Base-by-base conservation (phyloP, 2,888 invertebrate species). In the Cyrtodaria siliqua region DNA sequence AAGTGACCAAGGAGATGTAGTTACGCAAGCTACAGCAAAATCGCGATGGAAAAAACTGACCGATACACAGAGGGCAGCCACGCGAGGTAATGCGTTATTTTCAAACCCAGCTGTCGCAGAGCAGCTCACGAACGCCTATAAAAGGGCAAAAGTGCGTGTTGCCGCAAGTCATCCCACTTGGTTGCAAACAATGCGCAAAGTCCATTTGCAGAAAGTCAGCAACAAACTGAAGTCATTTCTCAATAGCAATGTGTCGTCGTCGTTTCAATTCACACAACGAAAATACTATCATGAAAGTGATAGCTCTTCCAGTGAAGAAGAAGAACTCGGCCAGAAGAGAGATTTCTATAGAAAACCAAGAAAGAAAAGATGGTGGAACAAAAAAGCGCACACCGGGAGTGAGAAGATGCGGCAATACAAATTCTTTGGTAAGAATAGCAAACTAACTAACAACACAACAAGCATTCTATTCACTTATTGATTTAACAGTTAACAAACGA, bases 381-480 rank as follows among this genome's bases (percentile, higher is more conserved):
- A 56, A 27, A 66, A 57, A 29, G 44, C 78, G 6, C 50, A 49
- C 53, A 53, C 61, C 0, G 69, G 74, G 12, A 50, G 42, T 18
- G 77, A 80, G 20, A 38, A 60, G 55, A 27, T 80, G 60, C 56
- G 59, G 29, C 80, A 77, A 53, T 80, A 73, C 59, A 80, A 76
- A 47, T 84, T 80, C 53, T 80, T 71, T 57, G 79, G 84, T 84
- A 80, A 72, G 83, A 20, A 8, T 53, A n/a, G n/a, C n/a, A n/a
- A n/a, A n/a, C n/a, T n/a, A n/a, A n/a, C n/a, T n/a, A n/a, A n/a
- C n/a, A n/a, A n/a, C n/a, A n/a, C n/a, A n/a, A n/a, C n/a, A n/a
- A n/a, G n/a, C n/a, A n/a, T n/a, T n/a, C n/a, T n/a, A n/a, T n/a
- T n/a, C n/a, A n/a, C n/a, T n/a, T n/a, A n/a, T n/a, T n/a, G n/a